Evolutionary conservation across 2,797 vertebrate species (phyloP), one percentile per base, ranked within the genome.

Genomic region (Ctenochaetus hawaiiensis): DNA sequence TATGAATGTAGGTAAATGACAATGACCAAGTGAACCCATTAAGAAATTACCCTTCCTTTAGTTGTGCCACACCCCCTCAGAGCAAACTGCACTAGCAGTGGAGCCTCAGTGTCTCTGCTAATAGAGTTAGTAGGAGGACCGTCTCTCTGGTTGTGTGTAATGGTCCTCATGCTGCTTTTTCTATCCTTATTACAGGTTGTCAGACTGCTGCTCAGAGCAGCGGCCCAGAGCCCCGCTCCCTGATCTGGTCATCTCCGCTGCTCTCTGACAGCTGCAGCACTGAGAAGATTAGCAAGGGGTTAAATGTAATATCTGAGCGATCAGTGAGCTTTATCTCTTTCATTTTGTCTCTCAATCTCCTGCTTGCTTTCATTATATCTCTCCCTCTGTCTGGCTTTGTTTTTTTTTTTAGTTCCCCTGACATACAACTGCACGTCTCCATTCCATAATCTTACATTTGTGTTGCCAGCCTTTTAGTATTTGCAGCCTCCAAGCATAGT

Each of bases 271-370:
- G 93, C 87, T 94, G 91, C 85, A 74, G 83, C 81, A 74, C 68
- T 73, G 85, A 89, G 89, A 86, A 89, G 87, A 93, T 91, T 92
- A 91, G 59, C 62, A 87, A 92, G 79, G 84, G 81, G 90, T 93
- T 92, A 92, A 93, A 91, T 84, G 82, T 83, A 88, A 91, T 89
- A 91, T 90, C 86, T 86, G 84, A 72, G 80, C 17, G 75, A 90
- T 91, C 88, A 81, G 67, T 76, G 76, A 83, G 88, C 86, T 89
- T 92, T 87, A 90, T 87, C 86, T 81, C 81, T 91, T 89, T 92
- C 79, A 91, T 88, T 92, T 90, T 82, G 84, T 84, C 67, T 84
- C 80, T 87, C 85, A 79, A 75, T 87, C 84, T 90, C 83, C 44
- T 47, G 66, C 71, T 84, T 75, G 58, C 84, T 85, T 85, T 82